Base-by-base conservation (phyloP, 2,888 invertebrate species). In the Callimorpha dominula region DNA sequence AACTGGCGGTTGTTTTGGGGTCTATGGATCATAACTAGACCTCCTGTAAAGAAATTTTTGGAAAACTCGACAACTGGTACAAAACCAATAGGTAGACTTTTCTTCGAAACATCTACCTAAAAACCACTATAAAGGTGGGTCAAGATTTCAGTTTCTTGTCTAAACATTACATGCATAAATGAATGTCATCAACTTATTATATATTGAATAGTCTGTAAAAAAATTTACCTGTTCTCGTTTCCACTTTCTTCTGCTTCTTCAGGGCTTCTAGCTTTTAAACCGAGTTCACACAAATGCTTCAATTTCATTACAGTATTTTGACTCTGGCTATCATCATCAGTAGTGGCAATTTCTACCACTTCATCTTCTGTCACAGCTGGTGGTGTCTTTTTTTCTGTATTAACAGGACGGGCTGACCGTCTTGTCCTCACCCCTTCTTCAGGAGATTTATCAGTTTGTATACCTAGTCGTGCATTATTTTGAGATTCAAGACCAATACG, bases 401-500 rank as follows among this genome's bases (percentile, higher is more conserved):
- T 67, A 46, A 74, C 84, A 0, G 90, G 85, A 66, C 91, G 87
- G 17, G 91, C 88, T 7, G 94, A 92, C 15, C 94, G 78, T 57
- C 94, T 85, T 0, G 95, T 94, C 70, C 91, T 87, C 0, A 94
- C 92, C 15, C 94, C 94, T 65, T 93, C 93, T 43, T 95, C 95
- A 2, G 86, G 84, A 12, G 90, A 88, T 75, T 91, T 92, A 17
- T 94, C 94, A 57, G 85, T 73, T 62, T 89, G 87, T 68, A 93
- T 90, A 14, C 96, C 96, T 66, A 96, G 92, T 2, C 96, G 92
- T 4, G 95, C 96, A 86, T 96, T 96, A 78, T 96, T 96, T 83
- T 96, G 96, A 11, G 96, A 95, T 83, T 96, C 96, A 50, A 96
- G 91, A 11, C 96, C 96, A 72, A 96, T 96, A 70, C 96, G 94